Evolutionary conservation across 2,113 vertebrate species (phyloP).

Genomic region (Neotragus moschatus): DNA sequence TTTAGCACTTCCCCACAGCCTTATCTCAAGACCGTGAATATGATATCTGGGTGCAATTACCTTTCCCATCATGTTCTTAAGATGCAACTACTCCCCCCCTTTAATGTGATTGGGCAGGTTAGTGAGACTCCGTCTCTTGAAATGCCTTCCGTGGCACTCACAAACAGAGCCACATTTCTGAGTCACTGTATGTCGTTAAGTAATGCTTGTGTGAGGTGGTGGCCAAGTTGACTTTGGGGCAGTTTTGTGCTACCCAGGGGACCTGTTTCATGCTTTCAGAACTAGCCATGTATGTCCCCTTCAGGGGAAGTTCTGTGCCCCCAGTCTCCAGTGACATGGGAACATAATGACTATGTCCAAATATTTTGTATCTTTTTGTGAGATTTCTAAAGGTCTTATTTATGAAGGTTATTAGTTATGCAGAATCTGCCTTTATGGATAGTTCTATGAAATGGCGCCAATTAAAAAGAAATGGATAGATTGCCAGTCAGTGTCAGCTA

Average conservation of each 20-base stretch:
- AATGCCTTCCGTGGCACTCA: neutral
- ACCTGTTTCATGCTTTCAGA: neutral
- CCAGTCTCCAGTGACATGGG: neutral
- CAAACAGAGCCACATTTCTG: neutral
- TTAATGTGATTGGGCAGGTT: neutral
- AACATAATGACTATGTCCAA: neutral
- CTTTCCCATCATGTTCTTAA: neutral
- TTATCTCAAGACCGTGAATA: neutral
- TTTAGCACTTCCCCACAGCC: neutral
- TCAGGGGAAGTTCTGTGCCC: neutral
- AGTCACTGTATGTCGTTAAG: neutral
- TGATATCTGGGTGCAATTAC: neutral
- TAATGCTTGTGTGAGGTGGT: accelerated
- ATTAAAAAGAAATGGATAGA: constrained; percentile 66
- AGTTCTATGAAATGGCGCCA: constrained; percentile 60
- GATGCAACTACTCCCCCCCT: neutral
- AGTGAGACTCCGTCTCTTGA: neutral
- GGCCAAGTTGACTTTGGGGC: neutral
- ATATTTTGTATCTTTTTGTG: neutral
- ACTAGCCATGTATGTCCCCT: neutral
- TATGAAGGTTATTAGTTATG: constrained; percentile 60
- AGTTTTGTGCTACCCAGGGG: neutral
- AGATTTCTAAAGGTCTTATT: constrained; percentile 48
- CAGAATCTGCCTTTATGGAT: constrained; percentile 58
- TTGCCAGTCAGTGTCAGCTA: constrained; percentile 64